Evolutionary conservation across 1,140 invertebrate species (phyloP).

Genomic region (Dendroctonus ponderosae): DNA sequence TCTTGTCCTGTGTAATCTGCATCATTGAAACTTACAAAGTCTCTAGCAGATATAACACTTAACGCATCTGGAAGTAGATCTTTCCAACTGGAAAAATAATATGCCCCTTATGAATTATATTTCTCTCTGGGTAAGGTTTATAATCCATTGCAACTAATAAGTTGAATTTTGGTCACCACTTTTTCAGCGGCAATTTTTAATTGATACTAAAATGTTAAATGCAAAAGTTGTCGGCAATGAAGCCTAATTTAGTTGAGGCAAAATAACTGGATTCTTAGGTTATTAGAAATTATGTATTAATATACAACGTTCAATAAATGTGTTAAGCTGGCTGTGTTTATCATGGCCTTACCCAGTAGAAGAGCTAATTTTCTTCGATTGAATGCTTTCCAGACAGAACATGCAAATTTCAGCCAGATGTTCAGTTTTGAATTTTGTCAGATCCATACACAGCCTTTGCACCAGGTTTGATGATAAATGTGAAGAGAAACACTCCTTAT

Average conservation of each 20-base stretch:
- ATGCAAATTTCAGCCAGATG: constrained; percentile 51
- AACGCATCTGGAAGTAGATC: constrained; percentile 52
- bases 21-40: constrained; percentile 47
- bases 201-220: too few species aligned
- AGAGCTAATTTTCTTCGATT: constrained; percentile 47
- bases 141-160: too few species aligned
- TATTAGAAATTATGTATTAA: neutral
- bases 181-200: too few species aligned
- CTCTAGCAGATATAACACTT: constrained; percentile 44
- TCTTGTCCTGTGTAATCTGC: constrained; percentile 49
- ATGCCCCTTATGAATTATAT: constrained; percentile 1
- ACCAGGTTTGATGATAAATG: constrained; percentile 45
- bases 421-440: constrained; percentile 47
- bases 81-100: constrained; percentile 50
- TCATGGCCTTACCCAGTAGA: constrained; percentile 41
- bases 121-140: too few species aligned
- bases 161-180: too few species aligned
- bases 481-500: constrained; percentile 31
- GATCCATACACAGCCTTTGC: constrained; percentile 50
- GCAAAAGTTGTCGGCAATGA: too few species aligned
- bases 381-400: constrained; percentile 51
- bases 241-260: too few species aligned
- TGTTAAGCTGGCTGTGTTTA: constrained; percentile 6
- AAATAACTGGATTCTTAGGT: neutral
- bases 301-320: neutral